A percentile compares a stretch with the other conserved stretches of the same genome.
Conservation (phyloP, 2,113 vertebrate species). For the Perca fluviatilis region DNA sequence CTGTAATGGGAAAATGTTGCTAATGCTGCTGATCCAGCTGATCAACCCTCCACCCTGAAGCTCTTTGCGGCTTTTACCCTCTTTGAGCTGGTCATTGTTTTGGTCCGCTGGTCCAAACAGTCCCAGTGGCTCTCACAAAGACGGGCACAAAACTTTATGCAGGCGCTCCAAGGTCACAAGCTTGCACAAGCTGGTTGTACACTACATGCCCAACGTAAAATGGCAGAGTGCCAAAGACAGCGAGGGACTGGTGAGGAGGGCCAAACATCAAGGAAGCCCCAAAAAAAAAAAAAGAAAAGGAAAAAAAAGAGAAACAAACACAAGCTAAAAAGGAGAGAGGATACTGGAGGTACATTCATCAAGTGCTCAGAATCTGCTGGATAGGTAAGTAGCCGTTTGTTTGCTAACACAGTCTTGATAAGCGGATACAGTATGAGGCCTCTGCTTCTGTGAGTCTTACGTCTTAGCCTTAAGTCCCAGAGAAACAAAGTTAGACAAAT, state of each 20-base stretch:
- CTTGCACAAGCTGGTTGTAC: conserved; percentile 21
- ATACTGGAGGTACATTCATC: background rate
- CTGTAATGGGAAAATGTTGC: background rate
- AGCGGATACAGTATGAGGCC: background rate
- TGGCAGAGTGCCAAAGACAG: conserved; percentile 30
- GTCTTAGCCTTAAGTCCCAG: background rate
- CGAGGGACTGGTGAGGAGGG: background rate
- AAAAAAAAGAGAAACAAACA: background rate
- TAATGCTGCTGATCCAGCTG: conserved; percentile 20
- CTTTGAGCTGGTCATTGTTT: conserved; percentile 54
- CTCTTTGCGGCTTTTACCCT: conserved; percentile 44
- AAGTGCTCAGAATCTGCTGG: background rate
- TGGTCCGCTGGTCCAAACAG: conserved; percentile 50
- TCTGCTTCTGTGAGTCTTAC: background rate
- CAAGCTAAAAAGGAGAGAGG: background rate
- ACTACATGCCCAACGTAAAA: conserved; percentile 2
- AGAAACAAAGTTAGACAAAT: background rate
- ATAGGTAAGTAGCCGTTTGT: background rate
- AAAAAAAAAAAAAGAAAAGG: background rate
- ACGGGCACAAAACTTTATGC: conserved; percentile 44
- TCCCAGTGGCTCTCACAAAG: conserved; percentile 49
- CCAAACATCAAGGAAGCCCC: background rate
- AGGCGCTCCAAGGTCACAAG: conserved; percentile 50
- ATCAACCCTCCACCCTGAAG: conserved; percentile 25
- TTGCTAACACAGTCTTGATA: background rate